Base-by-base conservation (phyloP, 2,113 vertebrate genomes). In the Pristiophorus japonicus region DNA sequence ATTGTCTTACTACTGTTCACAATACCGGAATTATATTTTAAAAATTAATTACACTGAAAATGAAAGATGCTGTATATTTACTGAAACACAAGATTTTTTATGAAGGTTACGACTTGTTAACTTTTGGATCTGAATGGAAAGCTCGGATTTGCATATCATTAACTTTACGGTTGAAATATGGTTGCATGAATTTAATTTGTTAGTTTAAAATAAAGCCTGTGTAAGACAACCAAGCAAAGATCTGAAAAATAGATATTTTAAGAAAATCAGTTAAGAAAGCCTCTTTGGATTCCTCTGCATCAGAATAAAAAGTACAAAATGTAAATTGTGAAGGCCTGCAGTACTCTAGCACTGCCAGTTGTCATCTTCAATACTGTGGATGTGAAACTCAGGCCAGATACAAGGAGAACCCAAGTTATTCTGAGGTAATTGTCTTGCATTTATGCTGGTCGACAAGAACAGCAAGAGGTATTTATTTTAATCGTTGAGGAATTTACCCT, bases 381-480 rank as follows among this genome's bases (percentile, higher is more conserved):
- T n/a, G 34, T 7, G 59, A 92, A 92, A 92, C 62, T n/a, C 16
- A 92, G 62, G 59, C n/a, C 88, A 92, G 34, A 90, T 90, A 34
- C 18, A 81, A 42, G 78, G 78, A 81, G 78, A 81, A 81, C 78
- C 78, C 51, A 90, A 90, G 87, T 63, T 88, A 92, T 45, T 55
- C 87, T 63, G 88, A 92, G 88, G 88, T 92, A 92, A 92, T 63
- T 92, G 59, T 63, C 88, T 63, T 92, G 34, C 18, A 92, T 92
- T 92, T 92, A 92, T 63, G 55, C n/a, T 91, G 14, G 62, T 7
- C 88, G 62, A 63, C 59, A 92, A 92, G n/a, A 81, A 63, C 34
- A 38, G 59, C 88, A n/a, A 63, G 88, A 92, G 88, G 59, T 92
- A 92, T 63, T 63, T 38, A 92, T 22, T 81, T n/a, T 90, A 90